A percentile compares a stretch with the other conserved stretches of the same genome.
Conservation (phyloP, 2,888 invertebrate species). For the Lydus trimaculatus region DNA sequence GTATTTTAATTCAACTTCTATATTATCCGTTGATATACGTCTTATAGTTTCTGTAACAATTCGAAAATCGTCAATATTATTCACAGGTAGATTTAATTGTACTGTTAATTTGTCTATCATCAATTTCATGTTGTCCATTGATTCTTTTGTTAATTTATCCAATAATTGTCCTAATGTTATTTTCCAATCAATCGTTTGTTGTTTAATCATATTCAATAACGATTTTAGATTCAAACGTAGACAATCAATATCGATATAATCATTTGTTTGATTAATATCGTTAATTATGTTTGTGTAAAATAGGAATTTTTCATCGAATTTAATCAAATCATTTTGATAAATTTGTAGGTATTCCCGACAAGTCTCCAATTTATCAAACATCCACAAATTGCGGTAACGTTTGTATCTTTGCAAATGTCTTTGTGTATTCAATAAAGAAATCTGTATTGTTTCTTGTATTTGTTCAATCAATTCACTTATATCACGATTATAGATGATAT, state of each 20-base stretch:
- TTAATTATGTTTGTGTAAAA: conserved; percentile 80
- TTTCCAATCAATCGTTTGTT: conserved; percentile 84
- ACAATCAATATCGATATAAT: conserved; percentile 71
- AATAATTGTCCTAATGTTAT: conserved; percentile 74
- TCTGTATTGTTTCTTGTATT: conserved; percentile 73
- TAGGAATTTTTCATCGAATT: conserved; percentile 85
- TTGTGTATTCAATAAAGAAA: conserved; percentile 71
- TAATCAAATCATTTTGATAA: conserved; percentile 67
- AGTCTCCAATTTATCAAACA: conserved; percentile 74
- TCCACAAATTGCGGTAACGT: conserved; percentile 79
- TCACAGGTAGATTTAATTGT: conserved; percentile 79
- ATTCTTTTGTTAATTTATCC: conserved; percentile 69
- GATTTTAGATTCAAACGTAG: conserved; percentile 78
- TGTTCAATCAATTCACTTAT: conserved; percentile 72
- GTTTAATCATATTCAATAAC: conserved; percentile 72
- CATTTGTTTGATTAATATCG: conserved; percentile 60
- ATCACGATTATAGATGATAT: conserved; percentile 74
- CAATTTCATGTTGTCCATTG: conserved; percentile 73
- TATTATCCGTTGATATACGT: conserved; percentile 75
- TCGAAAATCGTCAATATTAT: conserved; percentile 82
- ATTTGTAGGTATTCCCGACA: conserved; percentile 81
- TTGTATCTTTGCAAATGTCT: conserved; percentile 72
- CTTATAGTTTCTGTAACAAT: conserved; percentile 84
- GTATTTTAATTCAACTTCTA: conserved; percentile 80
- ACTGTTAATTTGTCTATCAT: conserved; percentile 68